Percentiles rank a stretch among this genome's conserved stretches.
Conservation (phyloP, 2,888 invertebrate species). For the Holacanthella duospinosa region DNA sequence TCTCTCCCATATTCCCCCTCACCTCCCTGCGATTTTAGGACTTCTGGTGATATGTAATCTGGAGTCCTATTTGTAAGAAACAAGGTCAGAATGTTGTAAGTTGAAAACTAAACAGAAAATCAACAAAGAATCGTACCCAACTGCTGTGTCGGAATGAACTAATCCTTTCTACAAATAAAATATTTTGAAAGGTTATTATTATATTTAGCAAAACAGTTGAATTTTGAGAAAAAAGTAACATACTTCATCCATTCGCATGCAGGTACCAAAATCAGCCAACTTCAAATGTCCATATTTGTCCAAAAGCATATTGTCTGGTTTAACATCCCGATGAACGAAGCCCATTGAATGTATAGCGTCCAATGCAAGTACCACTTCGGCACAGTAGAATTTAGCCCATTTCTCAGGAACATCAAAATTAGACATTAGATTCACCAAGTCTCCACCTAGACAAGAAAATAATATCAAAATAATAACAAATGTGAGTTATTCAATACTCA, state of each 20-base stretch:
- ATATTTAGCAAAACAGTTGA: neutral
- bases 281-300: conserved; percentile 93
- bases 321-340: conserved; percentile 79
- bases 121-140: conserved; percentile 50
- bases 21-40: conserved; percentile 83
- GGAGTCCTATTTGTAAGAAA: conserved; percentile 59
- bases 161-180: conserved; percentile 60
- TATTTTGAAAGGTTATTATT: no score
- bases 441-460: conserved; percentile 60
- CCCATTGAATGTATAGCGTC: conserved; percentile 98
- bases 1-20: conserved; percentile 93
- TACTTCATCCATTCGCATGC: conserved; percentile 91
- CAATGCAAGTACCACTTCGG: conserved; percentile 92
- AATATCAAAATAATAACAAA: neutral
- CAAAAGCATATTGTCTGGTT: conserved; percentile 96
- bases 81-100: no score
- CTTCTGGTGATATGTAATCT: conserved; percentile 98
- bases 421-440: conserved; percentile 95
- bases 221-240: neutral
- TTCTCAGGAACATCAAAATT: conserved; percentile 93
- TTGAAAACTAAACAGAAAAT: neutral
- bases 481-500: no score
- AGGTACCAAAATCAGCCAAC: conserved; percentile 98
- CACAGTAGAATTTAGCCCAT: conserved; percentile 96
- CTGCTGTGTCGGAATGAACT: conserved; percentile 92